phyloP scores from a whole-genome alignment of 2,888 invertebrate genomes.

The Tetragonisca angustula region DNA sequence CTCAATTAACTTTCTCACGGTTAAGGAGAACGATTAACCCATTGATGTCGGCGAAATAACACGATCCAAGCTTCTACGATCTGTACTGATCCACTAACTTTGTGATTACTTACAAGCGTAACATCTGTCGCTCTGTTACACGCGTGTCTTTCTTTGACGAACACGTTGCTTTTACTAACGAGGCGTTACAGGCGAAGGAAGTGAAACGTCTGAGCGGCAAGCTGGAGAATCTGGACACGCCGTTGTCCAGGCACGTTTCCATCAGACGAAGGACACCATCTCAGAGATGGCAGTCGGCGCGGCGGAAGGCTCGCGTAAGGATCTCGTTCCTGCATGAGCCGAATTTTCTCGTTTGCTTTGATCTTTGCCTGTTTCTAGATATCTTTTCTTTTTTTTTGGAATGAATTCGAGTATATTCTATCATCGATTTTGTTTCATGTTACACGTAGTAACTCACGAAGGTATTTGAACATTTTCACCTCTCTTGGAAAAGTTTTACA shows the following conservation, averaged over 20 bases:
- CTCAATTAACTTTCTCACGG: constrained; percentile 45
- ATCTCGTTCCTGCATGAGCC: constrained; percentile 59
- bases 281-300: constrained; percentile 83
- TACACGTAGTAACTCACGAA: background rate
- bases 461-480: too few relatives aligned
- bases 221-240: constrained; percentile 80
- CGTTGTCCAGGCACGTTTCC: constrained; percentile 81
- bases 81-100: constrained; percentile 21
- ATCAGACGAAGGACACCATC: constrained; percentile 82
- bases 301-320: constrained; percentile 83
- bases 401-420: background rate
- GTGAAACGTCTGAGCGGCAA: constrained; percentile 78
- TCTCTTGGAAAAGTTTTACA: too few relatives aligned
- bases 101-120: constrained; percentile 5
- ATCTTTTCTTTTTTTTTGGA: background rate
- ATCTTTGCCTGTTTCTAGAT: background rate
- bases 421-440: constrained; percentile 6
- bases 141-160: constrained; percentile 8
- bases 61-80: constrained; percentile 24
- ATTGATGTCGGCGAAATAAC: constrained; percentile 21
- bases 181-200: constrained; percentile 79
- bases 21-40: constrained; percentile 53
- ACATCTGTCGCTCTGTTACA: constrained; percentile 11
- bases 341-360: constrained; percentile 11
- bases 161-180: constrained; percentile 73